Conservation (phyloP, 2,888 invertebrate genomes). For the Lithosia quadra region DNA sequence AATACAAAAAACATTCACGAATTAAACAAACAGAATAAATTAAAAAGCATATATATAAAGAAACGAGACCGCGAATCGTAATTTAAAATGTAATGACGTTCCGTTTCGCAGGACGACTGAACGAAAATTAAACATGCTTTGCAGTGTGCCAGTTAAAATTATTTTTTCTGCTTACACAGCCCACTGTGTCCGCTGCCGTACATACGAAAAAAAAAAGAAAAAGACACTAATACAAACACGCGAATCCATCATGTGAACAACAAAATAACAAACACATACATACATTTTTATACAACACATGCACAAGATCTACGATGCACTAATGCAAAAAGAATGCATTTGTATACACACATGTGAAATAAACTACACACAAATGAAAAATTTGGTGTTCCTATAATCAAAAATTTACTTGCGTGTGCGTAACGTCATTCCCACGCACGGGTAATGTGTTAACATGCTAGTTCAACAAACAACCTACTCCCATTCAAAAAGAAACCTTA, state of each 20-base stretch:
- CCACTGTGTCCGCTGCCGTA: conserved; percentile 70
- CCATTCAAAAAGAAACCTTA: conserved; percentile 59
- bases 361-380: conserved; percentile 66
- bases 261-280: conserved; percentile 72
- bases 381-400: conserved; percentile 84
- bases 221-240: conserved; percentile 81
- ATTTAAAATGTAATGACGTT: conserved; percentile 86
- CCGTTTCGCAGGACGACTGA: conserved; percentile 84
- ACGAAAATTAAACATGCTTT: conserved; percentile 85
- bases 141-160: conserved; percentile 86
- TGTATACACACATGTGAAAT: conserved; percentile 57
- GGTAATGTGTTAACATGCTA: conserved; percentile 79
- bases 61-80: conserved; percentile 79
- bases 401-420: conserved; percentile 71
- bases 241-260: conserved; percentile 82
- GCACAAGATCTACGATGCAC: conserved; percentile 37
- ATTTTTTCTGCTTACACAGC: conserved; percentile 82
- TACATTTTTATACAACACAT: conserved; percentile 62
- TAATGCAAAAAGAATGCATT: conserved; percentile 74
- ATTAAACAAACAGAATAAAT: conserved; percentile 78
- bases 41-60: conserved; percentile 76
- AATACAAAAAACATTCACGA: conserved; percentile 51
- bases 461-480: conserved; percentile 67
- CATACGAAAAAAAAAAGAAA: conserved; percentile 74
- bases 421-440: conserved; percentile 77